Base-by-base conservation (phyloP, 2,113 vertebrate genomes). In the Eudyptes chrysolophus region DNA sequence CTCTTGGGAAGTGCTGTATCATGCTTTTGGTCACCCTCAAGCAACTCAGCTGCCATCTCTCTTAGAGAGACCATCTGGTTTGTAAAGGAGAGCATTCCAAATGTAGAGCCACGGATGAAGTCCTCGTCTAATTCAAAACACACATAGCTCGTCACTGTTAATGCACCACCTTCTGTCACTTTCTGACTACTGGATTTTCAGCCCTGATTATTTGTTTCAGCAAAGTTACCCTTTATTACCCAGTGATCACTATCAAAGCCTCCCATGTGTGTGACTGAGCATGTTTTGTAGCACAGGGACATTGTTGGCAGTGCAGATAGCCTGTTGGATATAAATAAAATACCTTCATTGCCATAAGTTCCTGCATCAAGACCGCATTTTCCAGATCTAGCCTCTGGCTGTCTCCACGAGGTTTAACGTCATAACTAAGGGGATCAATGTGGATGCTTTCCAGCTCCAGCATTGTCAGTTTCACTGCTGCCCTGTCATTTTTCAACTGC, bases 301-400 rank as follows among this genome's bases (percentile, higher is more conserved):
- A 49, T 4, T 71, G 48, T n/a, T 57, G 93, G 76, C 60, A 84
- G 61, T 60, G 62, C 36, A 83, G 38, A 32, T 49, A 36, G 27
- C 16, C 27, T 54, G 21, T 11, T 22, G 16, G 24, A 76, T 30
- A 69, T n/a, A 52, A 85, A 71, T 44, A 76, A 87, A 95, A 80
- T 98, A 99, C 99, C 99, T 99, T 99, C 99, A 99, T 99, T 95
- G 99, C 99, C 99, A 99, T 99, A 75, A 99, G 98, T 89, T 99
- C 99, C 92, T 99, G 99, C 99, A 99, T 99, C 84, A 99, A 97
- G 62, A 99, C 99, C 0, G 99, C 99, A 17, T 99, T 99, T 97
- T 99, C 99, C 84, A 99, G 97, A 92, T 99, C 99, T 40, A 99
- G 98, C 70, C 99, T 95, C 94, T 99, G 99, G 70, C 98, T 98